A percentile compares a stretch with the other conserved stretches of the same genome.
phyloP scores from a whole-genome alignment of 2,888 invertebrate species.

The Pristionchus arcanus region DNA sequence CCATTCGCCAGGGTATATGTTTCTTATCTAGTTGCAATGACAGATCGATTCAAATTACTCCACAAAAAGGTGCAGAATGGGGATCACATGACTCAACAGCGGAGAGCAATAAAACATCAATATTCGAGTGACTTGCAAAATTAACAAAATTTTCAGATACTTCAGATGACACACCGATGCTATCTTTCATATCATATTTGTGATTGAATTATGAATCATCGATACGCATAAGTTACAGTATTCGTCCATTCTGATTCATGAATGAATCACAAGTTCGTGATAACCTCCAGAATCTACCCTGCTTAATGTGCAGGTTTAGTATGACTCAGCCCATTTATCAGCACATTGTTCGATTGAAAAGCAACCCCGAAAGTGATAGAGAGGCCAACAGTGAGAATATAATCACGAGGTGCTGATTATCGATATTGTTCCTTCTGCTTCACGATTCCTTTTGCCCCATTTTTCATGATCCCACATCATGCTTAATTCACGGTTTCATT shows the following conservation, averaged over 20 bases:
- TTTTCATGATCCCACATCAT: neutral
- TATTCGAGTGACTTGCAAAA: too few species aligned
- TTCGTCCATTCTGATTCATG: neutral
- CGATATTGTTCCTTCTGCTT: neutral
- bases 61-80: too few species aligned
- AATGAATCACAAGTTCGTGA: neutral
- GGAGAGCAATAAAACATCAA: too few species aligned
- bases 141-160: too few species aligned
- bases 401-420: neutral
- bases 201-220: neutral
- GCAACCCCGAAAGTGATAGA: neutral
- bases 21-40: too few species aligned
- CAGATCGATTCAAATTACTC: too few species aligned
- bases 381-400: neutral
- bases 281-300: neutral
- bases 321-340: neutral
- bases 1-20: too few species aligned
- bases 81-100: too few species aligned
- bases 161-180: too few species aligned
- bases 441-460: neutral
- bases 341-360: slow-evolving; percentile 33
- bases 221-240: neutral
- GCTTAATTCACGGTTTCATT: neutral
- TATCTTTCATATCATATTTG: too few species aligned
- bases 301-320: neutral